These are phyloP conservation scores for Haliclona indistincta DNA, from an alignment of 37 sponge, comb jelly and placozoan genomes.

Conservation along the genomic window DNA sequence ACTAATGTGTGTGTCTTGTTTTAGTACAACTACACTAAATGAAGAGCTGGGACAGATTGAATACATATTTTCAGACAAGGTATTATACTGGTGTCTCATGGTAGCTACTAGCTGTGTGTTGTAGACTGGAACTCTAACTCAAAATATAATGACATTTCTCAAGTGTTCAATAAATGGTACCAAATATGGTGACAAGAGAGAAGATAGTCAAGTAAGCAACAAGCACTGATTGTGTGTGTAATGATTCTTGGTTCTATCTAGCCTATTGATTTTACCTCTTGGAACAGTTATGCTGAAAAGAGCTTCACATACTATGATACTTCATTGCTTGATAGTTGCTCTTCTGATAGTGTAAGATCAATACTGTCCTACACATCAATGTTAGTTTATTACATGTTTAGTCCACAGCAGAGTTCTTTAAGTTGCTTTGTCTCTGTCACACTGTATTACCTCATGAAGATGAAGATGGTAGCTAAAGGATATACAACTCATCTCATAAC, in stretches of 20 bases:
- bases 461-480: slow-evolving; percentile 43
- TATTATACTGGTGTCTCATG: background rate
- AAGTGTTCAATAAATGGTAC: slow-evolving; percentile 78
- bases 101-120: background rate
- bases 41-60: slow-evolving; percentile 98
- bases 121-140: slow-evolving; percentile 96
- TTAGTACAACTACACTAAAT: slow-evolving; percentile 90
- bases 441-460: slow-evolving; percentile 77
- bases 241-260: background rate
- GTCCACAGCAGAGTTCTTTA: slow-evolving; percentile 81
- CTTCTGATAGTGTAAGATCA: background rate
- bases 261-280: slow-evolving; percentile 36
- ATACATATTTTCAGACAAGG: slow-evolving; percentile 97
- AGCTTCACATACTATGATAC: slow-evolving; percentile 81
- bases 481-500: background rate
- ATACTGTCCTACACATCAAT: background rate
- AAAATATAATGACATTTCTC: slow-evolving; percentile 93
- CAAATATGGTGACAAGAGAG: slow-evolving; percentile 61
- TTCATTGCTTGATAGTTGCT: background rate
- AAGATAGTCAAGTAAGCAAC: slow-evolving; percentile 1
- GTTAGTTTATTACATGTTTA: slow-evolving; percentile 1
- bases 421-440: slow-evolving; percentile 88
- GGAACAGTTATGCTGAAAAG: slow-evolving; percentile 82
- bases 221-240: background rate
- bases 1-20: background rate